Percentiles rank a stretch among this genome's conserved stretches.
phyloP scores from a whole-genome alignment of 2,113 vertebrate genomes.

The Ceyx cyanopectus region DNA sequence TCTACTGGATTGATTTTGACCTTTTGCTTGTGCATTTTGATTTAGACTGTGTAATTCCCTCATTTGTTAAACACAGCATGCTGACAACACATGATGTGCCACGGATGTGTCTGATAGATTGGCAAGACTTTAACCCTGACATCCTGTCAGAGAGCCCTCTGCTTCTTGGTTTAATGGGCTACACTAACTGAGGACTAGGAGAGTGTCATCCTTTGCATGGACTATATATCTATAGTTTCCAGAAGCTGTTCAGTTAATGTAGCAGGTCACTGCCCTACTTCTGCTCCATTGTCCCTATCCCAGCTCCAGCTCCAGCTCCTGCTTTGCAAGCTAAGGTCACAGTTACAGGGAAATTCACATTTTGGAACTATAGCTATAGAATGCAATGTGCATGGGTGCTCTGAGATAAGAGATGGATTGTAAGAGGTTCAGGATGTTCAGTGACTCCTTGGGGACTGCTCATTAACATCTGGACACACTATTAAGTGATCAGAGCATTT shows the following conservation, averaged over 20 bases:
- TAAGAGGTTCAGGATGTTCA: background rate
- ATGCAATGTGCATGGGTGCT: background rate
- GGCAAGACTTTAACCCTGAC: background rate
- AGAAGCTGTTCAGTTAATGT: background rate
- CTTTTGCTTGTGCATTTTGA: background rate
- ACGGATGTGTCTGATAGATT: background rate
- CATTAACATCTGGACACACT: background rate
- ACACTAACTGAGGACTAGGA: background rate
- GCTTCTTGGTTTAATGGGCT: background rate
- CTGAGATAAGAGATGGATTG: background rate
- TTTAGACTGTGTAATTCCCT: background rate
- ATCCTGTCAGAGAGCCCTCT: background rate
- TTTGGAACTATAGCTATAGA: background rate
- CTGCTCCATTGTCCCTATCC: background rate
- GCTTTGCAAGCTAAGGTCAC: background rate
- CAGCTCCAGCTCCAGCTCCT: background rate
- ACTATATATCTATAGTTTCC: background rate
- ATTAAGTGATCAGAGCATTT: background rate
- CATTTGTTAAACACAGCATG: background rate
- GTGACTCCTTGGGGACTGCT: background rate
- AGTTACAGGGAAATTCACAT: background rate
- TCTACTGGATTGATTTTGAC: background rate
- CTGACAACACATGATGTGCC: background rate
- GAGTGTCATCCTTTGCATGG: background rate
- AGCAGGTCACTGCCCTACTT: background rate